Evolutionary conservation across 2,797 vertebrate species (phyloP), one percentile per base, ranked within the genome.

Genomic region (Acanthis flammea): DNA sequence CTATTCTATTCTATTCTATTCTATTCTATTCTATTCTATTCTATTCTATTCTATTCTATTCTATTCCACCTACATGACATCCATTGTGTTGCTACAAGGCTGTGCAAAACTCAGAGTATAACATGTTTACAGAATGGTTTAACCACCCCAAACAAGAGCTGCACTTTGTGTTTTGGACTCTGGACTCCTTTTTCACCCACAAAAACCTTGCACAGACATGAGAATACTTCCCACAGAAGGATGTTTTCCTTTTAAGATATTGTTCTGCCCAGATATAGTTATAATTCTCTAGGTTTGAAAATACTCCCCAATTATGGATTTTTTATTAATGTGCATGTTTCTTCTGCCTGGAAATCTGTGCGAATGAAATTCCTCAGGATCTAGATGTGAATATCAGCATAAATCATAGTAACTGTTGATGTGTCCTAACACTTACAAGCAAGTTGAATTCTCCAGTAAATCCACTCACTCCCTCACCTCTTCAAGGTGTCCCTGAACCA

Each of bases 401-500:
- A 27, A 70, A 88, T 80, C 61, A 66, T 9, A 17, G 16, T 33
- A 68, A 95, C 18, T 16, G 17, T 31, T 81, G 45, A 71, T 94
- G 94, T 93, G 47, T 82, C 88, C 78, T 86, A 41, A 41, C 39
- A 15, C 33, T 57, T 45, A 67, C 6, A 70, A 92, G 42, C 33
- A 82, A 82, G 67, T 25, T 50, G 66, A 39, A 76, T 82, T 94
- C 70, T 72, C 67, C 78, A 90, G 37, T 10, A 57, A 53, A 63
- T 57, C 77, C 57, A 37, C n/a, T 95, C 35, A 16, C 18, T 92
- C 73, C 45, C 67, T 94, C 68, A 68, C 55, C 68, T 96, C 89
- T 94, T 92, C 94, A 28, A 30, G 42, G 47, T 75, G 33, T 37
- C 77, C 50, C 79, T 82, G 65, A 95, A 94, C 77, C 55, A 93